Evolutionary conservation across 2,797 vertebrate species (phyloP), one percentile per base, ranked within the genome.

Genomic region (Tapera naevia): DNA sequence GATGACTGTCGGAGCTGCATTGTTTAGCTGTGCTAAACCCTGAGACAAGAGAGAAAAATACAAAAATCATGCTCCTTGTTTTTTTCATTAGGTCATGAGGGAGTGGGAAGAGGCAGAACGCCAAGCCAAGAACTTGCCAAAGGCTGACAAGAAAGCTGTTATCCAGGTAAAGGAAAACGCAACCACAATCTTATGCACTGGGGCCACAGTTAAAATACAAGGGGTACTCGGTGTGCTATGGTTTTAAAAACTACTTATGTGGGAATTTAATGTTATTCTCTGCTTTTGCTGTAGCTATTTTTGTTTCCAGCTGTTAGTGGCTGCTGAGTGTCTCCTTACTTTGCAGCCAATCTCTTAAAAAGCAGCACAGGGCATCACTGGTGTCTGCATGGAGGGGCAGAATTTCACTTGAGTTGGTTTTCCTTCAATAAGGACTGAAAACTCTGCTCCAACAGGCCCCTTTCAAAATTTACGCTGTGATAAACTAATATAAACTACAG

Each of bases 101-200:
- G 99, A 99, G 97, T 99, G 99, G 99, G 99, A 99, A 84, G 99
- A 99, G 79, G 99, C 99, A 2, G 99, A 99, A 96, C 98, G 98
- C 80, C 98, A 99, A 95, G 99, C 99, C 15, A 99, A 99, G 98
- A 99, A 98, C 91, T 98, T 99, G 89, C 99, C 99, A 30, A 99
- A 99, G 50, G 98, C 99, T 0, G 99, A 99, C 96, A 99, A 99
- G 98, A 99, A 99, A 95, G 99, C 98, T 2, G 99, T 99, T 86
- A 99, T 99, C 96, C 99, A 99, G 99, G 99, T 99, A 98, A 97
- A 93, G 56, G 64, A 74, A 79, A 95, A 56, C 5, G 2, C n/a
- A 81, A 46, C 74, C 61, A 24, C 64, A 60, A 1, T 43, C 39
- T 70, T 91, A 70, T 5, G 13, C 9, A 13, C 66, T 80, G 62